Conservation (phyloP, 2,888 invertebrate species). For the Tipula helvola region DNA sequence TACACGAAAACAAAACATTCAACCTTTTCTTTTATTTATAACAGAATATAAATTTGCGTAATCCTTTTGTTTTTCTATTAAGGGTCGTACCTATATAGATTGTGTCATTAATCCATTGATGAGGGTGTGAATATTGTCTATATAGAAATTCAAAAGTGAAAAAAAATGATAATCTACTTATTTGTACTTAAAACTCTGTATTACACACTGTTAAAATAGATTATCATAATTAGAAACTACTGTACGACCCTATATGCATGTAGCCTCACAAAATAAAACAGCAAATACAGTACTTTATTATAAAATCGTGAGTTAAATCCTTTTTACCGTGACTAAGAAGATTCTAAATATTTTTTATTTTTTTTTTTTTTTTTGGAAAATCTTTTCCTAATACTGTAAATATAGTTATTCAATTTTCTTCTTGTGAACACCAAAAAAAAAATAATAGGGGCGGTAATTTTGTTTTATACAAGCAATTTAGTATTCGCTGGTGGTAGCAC, state of each 20-base stretch:
- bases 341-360: neutral
- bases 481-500: neutral
- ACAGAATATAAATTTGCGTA: neutral
- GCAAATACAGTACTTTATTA: neutral
- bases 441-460: neutral
- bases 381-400: neutral
- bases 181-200: neutral
- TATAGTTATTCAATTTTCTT: neutral
- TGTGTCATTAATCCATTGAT: neutral
- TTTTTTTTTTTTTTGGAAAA: neutral
- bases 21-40: neutral
- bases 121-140: neutral
- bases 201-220: neutral
- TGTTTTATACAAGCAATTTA: neutral
- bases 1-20: neutral
- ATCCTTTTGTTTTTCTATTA: neutral
- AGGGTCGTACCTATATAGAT: neutral
- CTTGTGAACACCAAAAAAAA: neutral
- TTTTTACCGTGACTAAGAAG: neutral
- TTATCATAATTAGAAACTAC: neutral
- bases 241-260: neutral
- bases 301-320: neutral
- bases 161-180: neutral
- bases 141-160: neutral
- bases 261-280: neutral